Percentiles rank a stretch among this genome's conserved stretches.
Conservation (phyloP, 1,140 invertebrate genomes). For the Diachasmimorpha longicaudata region DNA sequence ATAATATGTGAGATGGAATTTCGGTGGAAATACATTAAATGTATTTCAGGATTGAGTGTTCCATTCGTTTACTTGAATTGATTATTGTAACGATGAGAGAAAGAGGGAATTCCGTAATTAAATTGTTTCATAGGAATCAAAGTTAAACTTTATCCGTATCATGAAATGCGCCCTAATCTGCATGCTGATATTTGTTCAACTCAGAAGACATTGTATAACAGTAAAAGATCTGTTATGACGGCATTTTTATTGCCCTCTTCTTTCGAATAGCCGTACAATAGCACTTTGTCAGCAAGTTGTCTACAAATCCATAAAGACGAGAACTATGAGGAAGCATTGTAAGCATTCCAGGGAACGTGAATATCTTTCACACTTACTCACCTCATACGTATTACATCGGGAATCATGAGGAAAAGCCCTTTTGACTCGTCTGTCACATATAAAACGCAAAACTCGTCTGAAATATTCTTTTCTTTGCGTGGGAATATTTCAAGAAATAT, state of each 20-base stretch:
- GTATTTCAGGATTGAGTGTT: no score
- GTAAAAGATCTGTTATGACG: background rate
- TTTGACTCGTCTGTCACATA: background rate
- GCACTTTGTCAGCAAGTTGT: slow-evolving; percentile 21
- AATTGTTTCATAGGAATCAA: no score
- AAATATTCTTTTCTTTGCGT: background rate
- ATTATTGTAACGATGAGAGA: no score
- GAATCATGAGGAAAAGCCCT: background rate
- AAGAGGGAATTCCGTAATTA: no score
- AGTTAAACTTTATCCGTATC: no score
- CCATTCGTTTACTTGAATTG: no score
- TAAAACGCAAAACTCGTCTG: background rate
- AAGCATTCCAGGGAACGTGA: background rate
- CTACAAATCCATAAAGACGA: slow-evolving; percentile 8
- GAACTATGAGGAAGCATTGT: slow-evolving; percentile 1
- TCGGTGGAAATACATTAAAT: no score
- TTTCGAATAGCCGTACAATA: slow-evolving; percentile 1
- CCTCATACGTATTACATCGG: background rate
- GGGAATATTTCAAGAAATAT: background rate
- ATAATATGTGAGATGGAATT: no score
- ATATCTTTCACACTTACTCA: background rate
- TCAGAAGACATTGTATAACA: background rate
- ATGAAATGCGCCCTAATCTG: background rate
- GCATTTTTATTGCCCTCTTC: background rate
- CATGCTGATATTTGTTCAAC: background rate